Base-by-base conservation (phyloP, 2,797 vertebrate genomes). In the Pseudotriccus pelzelni region DNA sequence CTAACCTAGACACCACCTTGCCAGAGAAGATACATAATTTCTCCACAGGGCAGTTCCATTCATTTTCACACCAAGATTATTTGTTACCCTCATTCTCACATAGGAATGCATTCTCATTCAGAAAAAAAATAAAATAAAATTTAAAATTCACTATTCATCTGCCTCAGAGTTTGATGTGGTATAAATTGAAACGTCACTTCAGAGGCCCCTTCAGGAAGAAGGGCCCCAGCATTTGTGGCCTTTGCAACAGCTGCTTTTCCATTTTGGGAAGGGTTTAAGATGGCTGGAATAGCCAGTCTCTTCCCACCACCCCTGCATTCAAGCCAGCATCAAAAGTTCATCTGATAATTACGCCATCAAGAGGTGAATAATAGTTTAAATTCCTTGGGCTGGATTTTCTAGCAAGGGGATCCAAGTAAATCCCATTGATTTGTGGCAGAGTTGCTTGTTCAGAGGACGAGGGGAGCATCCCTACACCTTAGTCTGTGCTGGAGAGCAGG, bases 261-360 rank as follows among this genome's bases (percentile, higher is more conserved):
- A 94, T 90, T 93, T 72, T 56, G 92, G 90, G 93, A 96, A 96
- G 68, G 81, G 87, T 96, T 94, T 93, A 66, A 80, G 55, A 96
- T 95, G 59, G 67, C 58, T 96, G 92, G 82, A 95, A 97, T 93
- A 93, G 64, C 24, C 87, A 34, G 72, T 41, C 47, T 92, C 93
- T 96, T 95, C 97, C 96, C 94, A 92, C 70, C 79, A 76, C 16
- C 50, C 78, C 81, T 82, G 73, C 73, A 37, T 41, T 75, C 66
- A 34, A 69, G 78, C 60, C 50, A 44, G 41, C 11, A 5, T 76
- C 90, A 76, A 44, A 93, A 93, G 94, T 94, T 94, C 96, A 91
- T 47, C 72, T 47, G 55, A 12, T 43, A 93, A 94, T 94, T 64
- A 94, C 2, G 1, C 59, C 87, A 87, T 39, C 64, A 59, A 34